Conservation (phyloP, 2,797 vertebrate genomes). For the Ispidina picta region DNA sequence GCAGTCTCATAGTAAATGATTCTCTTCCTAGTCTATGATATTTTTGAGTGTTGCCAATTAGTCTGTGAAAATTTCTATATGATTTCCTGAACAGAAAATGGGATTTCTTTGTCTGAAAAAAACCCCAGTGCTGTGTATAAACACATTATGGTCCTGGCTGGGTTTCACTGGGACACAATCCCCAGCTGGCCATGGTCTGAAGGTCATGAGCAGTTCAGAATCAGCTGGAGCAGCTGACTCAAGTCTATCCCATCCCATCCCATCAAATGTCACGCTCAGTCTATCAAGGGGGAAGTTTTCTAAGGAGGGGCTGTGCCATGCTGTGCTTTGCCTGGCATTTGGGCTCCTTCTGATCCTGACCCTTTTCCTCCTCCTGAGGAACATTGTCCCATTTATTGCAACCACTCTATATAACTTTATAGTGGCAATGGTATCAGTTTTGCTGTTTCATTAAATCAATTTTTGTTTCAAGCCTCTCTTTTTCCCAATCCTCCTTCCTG, state of each 20-base stretch:
- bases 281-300: not conserved
- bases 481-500: not conserved
- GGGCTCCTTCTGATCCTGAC: not conserved
- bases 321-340: no score
- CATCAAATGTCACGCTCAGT: not conserved
- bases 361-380: not conserved
- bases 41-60: not conserved
- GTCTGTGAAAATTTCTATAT: not conserved
- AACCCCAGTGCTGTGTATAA: not conserved
- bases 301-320: not conserved
- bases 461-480: not conserved
- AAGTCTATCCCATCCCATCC: no score
- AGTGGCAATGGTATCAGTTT: not conserved
- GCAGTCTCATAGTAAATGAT: not conserved
- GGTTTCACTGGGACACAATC: not conserved
- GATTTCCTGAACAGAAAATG: not conserved
- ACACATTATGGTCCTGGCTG: not conserved
- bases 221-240: not conserved
- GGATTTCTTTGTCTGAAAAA: not conserved
- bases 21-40: not conserved
- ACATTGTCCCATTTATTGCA: not conserved
- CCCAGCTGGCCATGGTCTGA: not conserved
- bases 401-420: not conserved
- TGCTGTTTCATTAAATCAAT: not conserved
- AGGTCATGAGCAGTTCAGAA: not conserved